These are phyloP conservation scores for Argyresthia albistria DNA, from an alignment of 2,888 invertebrate genomes.

Conservation along the genomic window DNA sequence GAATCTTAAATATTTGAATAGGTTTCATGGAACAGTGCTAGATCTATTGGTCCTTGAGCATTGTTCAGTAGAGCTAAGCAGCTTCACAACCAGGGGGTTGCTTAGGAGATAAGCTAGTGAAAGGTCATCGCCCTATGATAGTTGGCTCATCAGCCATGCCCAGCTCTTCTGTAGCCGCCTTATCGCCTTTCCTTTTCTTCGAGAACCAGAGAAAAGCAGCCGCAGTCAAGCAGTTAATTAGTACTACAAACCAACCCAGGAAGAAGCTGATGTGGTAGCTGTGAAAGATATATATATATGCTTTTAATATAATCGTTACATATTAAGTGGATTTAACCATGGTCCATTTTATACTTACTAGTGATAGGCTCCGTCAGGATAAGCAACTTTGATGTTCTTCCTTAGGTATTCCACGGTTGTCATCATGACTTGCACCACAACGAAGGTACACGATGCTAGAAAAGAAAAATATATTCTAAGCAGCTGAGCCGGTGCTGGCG, in stretches of 20 bases:
- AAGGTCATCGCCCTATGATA: conserved; percentile 78
- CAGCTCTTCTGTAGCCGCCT: conserved; percentile 85
- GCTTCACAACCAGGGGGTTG: neutral
- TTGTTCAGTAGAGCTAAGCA: conserved; percentile 49
- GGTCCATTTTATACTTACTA: conserved; percentile 61
- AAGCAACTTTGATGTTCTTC: conserved; percentile 75
- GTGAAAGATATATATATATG: conserved; percentile 18
- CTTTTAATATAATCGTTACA: too few species aligned
- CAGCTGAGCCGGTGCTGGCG: neutral
- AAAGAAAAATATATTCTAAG: conserved; percentile 17
- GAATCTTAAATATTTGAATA: neutral
- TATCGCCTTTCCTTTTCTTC: conserved; percentile 87
- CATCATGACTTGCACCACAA: conserved; percentile 86
- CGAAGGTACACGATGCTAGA: conserved; percentile 82
- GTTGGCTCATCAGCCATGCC: conserved; percentile 90
- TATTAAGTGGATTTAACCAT: too few species aligned
- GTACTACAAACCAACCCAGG: conserved; percentile 85
- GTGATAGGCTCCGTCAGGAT: conserved; percentile 77
- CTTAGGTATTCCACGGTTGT: conserved; percentile 81
- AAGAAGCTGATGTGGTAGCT: conserved; percentile 82
- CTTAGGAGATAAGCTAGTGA: neutral
- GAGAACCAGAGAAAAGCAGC: conserved; percentile 85
- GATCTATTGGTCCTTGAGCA: conserved; percentile 65
- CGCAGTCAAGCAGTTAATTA: conserved; percentile 77
- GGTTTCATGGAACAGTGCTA: conserved; percentile 33